phyloP scores from a whole-genome alignment of 2,113 vertebrate species.

The Rhinolophus ferrumequinum region DNA sequence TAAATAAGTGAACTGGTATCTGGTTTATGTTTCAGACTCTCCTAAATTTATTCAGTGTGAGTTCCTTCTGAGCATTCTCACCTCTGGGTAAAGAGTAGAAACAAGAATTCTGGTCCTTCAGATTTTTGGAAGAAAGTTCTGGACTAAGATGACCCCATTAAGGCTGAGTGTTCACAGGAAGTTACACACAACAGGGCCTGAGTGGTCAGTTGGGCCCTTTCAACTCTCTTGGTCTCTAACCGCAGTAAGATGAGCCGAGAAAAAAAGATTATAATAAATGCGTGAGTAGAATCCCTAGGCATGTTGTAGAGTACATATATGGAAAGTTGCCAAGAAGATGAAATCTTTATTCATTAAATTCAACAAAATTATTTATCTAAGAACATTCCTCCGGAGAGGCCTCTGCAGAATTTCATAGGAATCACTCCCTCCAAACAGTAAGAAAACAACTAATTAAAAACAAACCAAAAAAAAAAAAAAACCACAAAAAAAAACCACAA shows the following conservation, averaged over 20 bases:
- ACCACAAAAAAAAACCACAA: too few relatives aligned
- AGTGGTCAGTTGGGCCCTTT: not conserved
- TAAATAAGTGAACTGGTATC: not conserved
- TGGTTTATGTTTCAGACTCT: not conserved
- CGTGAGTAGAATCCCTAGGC: not conserved
- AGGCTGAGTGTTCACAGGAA: not conserved
- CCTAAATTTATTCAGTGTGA: not conserved
- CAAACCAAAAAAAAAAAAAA: too few relatives aligned
- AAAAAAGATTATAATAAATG: not conserved
- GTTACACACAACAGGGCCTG: not conserved
- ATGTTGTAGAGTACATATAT: not conserved
- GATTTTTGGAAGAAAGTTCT: not conserved
- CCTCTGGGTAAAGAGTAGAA: not conserved
- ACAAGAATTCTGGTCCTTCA: not conserved
- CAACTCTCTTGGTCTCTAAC: not conserved
- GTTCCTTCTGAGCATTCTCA: not conserved
- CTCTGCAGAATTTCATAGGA: not conserved
- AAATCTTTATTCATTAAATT: not conserved
- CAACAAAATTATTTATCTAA: slow-evolving; percentile 41
- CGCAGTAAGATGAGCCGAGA: not conserved
- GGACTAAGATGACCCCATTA: not conserved
- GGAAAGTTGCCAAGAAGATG: not conserved
- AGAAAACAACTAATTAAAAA: not conserved
- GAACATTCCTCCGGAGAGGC: not conserved
- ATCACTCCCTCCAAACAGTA: not conserved